phyloP scores from a whole-genome alignment of 2,888 invertebrate species.

The Cataglyphis livida region DNA sequence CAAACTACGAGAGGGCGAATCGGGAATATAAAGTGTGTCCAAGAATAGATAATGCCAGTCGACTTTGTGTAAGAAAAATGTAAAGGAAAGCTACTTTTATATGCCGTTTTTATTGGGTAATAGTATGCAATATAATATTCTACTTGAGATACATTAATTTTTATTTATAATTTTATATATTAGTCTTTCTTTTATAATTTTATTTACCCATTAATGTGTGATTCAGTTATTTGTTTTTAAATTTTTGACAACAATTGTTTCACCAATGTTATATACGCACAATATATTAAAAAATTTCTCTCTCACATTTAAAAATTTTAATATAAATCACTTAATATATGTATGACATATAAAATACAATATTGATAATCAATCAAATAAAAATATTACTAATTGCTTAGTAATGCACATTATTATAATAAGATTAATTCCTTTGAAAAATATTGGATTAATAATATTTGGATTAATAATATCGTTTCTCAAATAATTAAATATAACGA shows the following conservation, averaged over 20 bases:
- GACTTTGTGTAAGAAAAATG: not conserved
- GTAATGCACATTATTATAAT: not conserved
- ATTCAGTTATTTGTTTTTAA: not conserved
- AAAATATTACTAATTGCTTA: not conserved
- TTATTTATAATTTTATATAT: not conserved
- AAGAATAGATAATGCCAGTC: slow-evolving; percentile 38
- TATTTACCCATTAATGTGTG: not conserved
- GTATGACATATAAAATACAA: not conserved
- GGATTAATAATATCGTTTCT: not conserved
- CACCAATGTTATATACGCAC: not conserved
- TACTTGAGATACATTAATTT: not conserved
- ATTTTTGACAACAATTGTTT: not conserved
- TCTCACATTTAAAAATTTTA: not conserved
- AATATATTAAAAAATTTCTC: not conserved
- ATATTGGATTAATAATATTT: not conserved
- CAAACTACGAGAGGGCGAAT: slow-evolving; percentile 32
- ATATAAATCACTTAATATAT: slow-evolving; percentile 9
- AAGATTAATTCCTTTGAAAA: not conserved
- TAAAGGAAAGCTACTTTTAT: not conserved
- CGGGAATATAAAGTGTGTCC: slow-evolving; percentile 35
- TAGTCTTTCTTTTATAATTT: not conserved
- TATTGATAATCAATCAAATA: not conserved
- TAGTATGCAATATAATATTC: not conserved
- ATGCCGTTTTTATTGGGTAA: not conserved
- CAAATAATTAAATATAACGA: not conserved